Conservation (phyloP, 2,888 invertebrate species). For the Phymatocera aterrima region DNA sequence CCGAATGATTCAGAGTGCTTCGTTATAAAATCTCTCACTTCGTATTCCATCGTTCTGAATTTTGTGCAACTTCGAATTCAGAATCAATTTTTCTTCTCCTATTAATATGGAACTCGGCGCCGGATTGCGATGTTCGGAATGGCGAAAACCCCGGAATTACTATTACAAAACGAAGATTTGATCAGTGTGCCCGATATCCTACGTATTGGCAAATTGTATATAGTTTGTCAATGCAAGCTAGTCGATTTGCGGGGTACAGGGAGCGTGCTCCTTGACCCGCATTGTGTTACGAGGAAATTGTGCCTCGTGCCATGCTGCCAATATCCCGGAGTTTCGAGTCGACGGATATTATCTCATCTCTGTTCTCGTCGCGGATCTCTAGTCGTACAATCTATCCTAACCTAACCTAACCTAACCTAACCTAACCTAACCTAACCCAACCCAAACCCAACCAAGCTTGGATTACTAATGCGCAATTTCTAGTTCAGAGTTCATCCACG, state of each 20-base stretch:
- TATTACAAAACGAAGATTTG: neutral
- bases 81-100: too few relatives aligned
- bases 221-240: constrained; percentile 23
- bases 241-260: neutral
- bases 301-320: constrained; percentile 60
- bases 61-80: too few relatives aligned
- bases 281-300: constrained; percentile 65
- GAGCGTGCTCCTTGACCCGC: constrained; percentile 54
- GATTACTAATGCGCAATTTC: neutral
- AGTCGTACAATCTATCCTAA: constrained; percentile 2
- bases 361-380: constrained; percentile 15
- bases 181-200: neutral
- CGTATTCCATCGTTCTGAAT: too few relatives aligned
- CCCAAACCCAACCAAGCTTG: neutral
- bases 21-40: too few relatives aligned
- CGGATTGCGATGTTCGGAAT: neutral
- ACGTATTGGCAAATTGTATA: neutral
- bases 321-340: constrained; percentile 64
- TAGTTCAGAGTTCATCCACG: constrained; percentile 6
- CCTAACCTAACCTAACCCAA: neutral
- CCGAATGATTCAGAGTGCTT: too few relatives aligned
- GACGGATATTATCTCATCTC: constrained; percentile 65
- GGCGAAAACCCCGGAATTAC: neutral
- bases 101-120: too few relatives aligned
- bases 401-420: neutral